Conservation (phyloP, 2,797 vertebrate genomes). For the Betta splendens region DNA sequence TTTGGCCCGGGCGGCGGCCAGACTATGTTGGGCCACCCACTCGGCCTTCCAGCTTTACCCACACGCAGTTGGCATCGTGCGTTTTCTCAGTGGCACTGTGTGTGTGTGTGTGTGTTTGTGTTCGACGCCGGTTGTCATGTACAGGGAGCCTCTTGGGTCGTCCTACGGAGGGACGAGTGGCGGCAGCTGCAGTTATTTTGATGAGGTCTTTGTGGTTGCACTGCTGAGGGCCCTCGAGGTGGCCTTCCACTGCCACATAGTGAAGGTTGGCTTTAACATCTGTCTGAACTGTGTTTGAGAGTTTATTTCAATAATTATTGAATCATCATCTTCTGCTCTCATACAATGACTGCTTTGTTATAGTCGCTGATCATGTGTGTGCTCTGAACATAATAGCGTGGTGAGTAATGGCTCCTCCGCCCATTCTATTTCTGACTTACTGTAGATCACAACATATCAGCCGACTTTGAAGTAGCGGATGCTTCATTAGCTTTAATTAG, state of each 20-base stretch:
- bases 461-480: conserved; percentile 72
- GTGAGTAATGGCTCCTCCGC: conserved; percentile 20
- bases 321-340: not conserved
- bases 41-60: conserved; percentile 18
- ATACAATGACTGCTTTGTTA: conserved; percentile 50
- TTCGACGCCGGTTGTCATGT: conserved; percentile 20
- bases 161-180: conserved; percentile 56
- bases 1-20: conserved; percentile 26
- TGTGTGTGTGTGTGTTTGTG: conserved; percentile 24
- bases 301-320: conserved; percentile 55
- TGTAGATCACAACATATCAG: conserved; percentile 53
- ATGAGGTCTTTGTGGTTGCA: conserved; percentile 67
- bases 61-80: conserved; percentile 41
- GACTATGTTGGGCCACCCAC: conserved; percentile 61
- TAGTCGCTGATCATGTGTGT: conserved; percentile 13
- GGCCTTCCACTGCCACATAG: conserved; percentile 25
- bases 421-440: conserved; percentile 48
- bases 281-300: conserved; percentile 7
- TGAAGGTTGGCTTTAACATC: conserved; percentile 7
- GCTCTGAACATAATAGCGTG: conserved; percentile 41
- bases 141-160: conserved; percentile 37
- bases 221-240: conserved; percentile 52
- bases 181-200: conserved; percentile 82
- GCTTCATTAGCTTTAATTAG: conserved; percentile 77
- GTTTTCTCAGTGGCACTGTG: conserved; percentile 24